Evolutionary conservation across 2,888 invertebrate species (phyloP), one percentile per base, ranked within the genome.

Genomic region (Cyclophora albipunctata): DNA sequence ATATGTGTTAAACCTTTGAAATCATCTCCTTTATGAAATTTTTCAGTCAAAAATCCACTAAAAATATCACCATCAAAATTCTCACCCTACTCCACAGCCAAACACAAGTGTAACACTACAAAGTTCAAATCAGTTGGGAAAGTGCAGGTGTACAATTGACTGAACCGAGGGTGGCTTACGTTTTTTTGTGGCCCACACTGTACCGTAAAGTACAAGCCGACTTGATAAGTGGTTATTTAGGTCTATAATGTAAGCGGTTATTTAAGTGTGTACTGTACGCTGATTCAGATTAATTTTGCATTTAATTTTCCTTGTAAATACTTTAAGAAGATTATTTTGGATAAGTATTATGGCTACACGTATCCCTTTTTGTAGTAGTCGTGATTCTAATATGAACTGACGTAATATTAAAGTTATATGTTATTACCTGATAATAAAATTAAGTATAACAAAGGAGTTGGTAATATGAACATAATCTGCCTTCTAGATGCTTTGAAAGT

Each of bases 191-290:
- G 43, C 43, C 5, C 4, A 7, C 43, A 43, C 42, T 20, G 34
- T 34, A 4, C 3, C 34, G 43, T 6, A 34, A 43, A 43, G 3
- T 33, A 34, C 43, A 43, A 43, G 3, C 43, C 75, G 82, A 79
- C 81, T 74, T 75, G 82, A 81, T 84, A 81, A 83, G 78, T 78
- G 75, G 79, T 79, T 82, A 74, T 83, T 84, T 81, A 78, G 75
- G 59, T 59, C 65, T 71, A 77, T 79, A 75, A 79, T 73, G 59
- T 84, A 81, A 83, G 78, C 77, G 75, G 79, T 79, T 82, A 74
- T 83, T 84, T 81, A 78, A 74, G 59, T 59, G 66, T 71, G 76
- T 79, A 75, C 78, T 73, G 59, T 67, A 53, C 62, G 58, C 60
- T 63, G 69, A 62, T 69, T 66, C 59, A 66, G 76, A 73, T 79